These are phyloP conservation scores for Caradrina clavipalpis DNA, from an alignment of 2,888 invertebrate species.

Conservation along the genomic window DNA sequence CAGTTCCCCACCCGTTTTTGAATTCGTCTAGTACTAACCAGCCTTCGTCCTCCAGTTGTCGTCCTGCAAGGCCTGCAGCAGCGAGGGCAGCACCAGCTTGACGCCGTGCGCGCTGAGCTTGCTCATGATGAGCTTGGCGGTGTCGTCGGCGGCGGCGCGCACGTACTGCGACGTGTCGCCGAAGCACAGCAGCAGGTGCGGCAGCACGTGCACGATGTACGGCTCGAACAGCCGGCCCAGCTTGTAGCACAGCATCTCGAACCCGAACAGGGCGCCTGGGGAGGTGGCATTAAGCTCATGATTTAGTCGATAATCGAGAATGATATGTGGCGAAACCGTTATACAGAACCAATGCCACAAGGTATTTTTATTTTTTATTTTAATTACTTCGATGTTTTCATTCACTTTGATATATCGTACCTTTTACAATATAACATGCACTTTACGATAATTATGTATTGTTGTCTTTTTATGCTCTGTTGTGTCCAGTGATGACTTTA, in stretches of 20 bases:
- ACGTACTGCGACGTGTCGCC: slow-evolving; percentile 99
- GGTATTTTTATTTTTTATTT: too few relatives aligned
- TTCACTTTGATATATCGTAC: too few relatives aligned
- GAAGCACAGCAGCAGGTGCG: slow-evolving; percentile 98
- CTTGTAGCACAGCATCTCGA: slow-evolving; percentile 98
- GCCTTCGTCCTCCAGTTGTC: slow-evolving; percentile 99
- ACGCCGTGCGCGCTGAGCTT: slow-evolving; percentile 99
- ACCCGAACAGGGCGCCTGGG: slow-evolving; percentile 97
- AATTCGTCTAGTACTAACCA: slow-evolving; percentile 83
- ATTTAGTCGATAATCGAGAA: too few relatives aligned
- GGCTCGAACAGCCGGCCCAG: slow-evolving; percentile 99
- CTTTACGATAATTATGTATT: too few relatives aligned
- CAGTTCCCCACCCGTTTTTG: too few relatives aligned
- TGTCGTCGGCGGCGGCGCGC: slow-evolving; percentile 98
- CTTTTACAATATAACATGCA: too few relatives aligned
- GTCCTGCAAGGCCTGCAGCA: slow-evolving; percentile 98
- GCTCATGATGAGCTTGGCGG: slow-evolving; percentile 98
- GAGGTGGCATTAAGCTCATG: not conserved
- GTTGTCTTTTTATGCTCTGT: too few relatives aligned
- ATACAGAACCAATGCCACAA: too few relatives aligned
- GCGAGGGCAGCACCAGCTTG: slow-evolving; percentile 98
- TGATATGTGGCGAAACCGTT: too few relatives aligned
- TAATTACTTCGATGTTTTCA: too few relatives aligned
- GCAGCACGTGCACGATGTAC: slow-evolving; percentile 99
- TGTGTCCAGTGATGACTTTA: too few relatives aligned